phyloP scores from a whole-genome alignment of 2,888 invertebrate species.

The Thalpophila matura region DNA sequence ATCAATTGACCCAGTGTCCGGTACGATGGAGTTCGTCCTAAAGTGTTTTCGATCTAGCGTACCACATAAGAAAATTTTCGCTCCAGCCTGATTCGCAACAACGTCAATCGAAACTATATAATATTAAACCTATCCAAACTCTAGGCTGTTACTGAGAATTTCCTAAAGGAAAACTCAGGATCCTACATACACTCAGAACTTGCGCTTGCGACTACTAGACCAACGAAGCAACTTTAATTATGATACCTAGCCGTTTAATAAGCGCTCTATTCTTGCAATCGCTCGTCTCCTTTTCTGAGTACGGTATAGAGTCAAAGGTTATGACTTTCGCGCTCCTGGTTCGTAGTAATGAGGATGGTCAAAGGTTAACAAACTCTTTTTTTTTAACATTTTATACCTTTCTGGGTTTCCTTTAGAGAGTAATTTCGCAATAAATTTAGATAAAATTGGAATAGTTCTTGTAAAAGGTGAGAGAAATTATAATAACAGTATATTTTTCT shows the following conservation, averaged over 20 bases:
- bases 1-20: too few species aligned
- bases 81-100: too few species aligned
- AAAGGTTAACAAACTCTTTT: conserved; percentile 23
- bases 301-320: conserved; percentile 5
- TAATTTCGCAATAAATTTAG: neutral
- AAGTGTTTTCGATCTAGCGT: too few species aligned
- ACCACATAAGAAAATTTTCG: too few species aligned
- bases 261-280: conserved; percentile 21
- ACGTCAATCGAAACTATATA: too few species aligned
- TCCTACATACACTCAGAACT: too few species aligned
- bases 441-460: neutral
- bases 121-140: too few species aligned
- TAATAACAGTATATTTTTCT: neutral
- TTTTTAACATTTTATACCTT: neutral
- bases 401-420: conserved; percentile 13
- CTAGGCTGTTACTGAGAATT: too few species aligned
- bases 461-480: neutral
- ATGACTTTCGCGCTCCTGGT: conserved; percentile 23
- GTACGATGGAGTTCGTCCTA: too few species aligned
- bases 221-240: too few species aligned
- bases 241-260: neutral
- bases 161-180: too few species aligned
- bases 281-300: conserved; percentile 2
- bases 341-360: conserved; percentile 27
- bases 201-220: too few species aligned